Base-by-base conservation (phyloP, 2,113 vertebrate species). In the Gymnocephalus cernua region DNA sequence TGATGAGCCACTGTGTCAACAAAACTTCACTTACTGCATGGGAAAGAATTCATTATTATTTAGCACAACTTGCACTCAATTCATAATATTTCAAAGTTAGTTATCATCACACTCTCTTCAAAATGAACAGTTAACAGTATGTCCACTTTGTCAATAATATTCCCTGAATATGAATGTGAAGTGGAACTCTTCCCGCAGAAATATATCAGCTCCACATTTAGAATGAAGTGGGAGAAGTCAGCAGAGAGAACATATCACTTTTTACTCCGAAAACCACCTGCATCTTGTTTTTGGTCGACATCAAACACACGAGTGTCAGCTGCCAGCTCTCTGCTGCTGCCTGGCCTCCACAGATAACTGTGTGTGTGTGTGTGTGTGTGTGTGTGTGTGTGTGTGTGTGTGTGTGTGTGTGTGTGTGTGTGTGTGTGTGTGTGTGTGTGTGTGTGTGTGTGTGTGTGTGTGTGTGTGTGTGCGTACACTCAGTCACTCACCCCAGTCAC, bases 341-440 rank as follows among this genome's bases (percentile, higher is more conserved):
- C 82, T 84, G 82, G 69, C 62, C 69, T 68, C 75, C 56, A 15
- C 63, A 74, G 82, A 84, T 84, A 79, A 74, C 82, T 83, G 54
- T 83, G 73, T 80, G 10, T 41, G 38, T 80, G 62, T 35, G 29
- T 68, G 29, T 8, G 32, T 10, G 16, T 32, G 38, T 66, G 19
- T 32, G 62, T 65, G 50, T 82, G 72, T 79, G 48, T 71, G 67
- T 80, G 61, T 13, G 47, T 9, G 16, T 47, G 44, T 68, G 29
- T 38, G 65, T 50, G 54, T 41, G 57, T 62, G 58, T 56, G 51
- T 44, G 68, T 44, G 35, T 70, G 53, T 21, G 25, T 15, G 29
- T 8, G 32, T 10, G 16, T 32, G 38, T 66, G 19, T 32, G 62
- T 65, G 50, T 82, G 72, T 79, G 48, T 71, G 67, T 80, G 61